These are phyloP conservation scores for Epizoanthus rinbou DNA, from an alignment of 92 coral and sea anemone species.

Conservation along the genomic window DNA sequence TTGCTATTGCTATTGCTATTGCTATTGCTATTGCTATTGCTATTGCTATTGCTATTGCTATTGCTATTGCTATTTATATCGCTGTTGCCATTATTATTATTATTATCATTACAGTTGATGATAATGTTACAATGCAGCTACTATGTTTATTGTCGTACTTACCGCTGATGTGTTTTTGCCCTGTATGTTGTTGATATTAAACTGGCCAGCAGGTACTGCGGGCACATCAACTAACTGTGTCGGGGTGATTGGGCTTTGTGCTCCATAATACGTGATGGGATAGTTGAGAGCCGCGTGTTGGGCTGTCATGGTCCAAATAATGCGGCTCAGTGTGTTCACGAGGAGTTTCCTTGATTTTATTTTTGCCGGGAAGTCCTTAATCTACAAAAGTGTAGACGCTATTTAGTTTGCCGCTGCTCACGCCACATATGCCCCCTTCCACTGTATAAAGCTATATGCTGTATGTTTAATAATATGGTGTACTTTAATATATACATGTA, in stretches of 20 bases:
- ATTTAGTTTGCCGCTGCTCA: too few species aligned
- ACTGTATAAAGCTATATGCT: too few species aligned
- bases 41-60: too few species aligned
- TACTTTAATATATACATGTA: too few species aligned
- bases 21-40: too few species aligned
- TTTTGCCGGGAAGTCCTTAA: slow-evolving; percentile 69
- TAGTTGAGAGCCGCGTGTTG: slow-evolving; percentile 85
- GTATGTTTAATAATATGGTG: too few species aligned
- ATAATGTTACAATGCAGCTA: too few species aligned
- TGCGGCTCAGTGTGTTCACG: slow-evolving; percentile 63
- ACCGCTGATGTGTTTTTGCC: slow-evolving; percentile 72
- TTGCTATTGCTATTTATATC: too few species aligned
- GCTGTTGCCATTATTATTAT: too few species aligned
- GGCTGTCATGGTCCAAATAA: slow-evolving; percentile 71
- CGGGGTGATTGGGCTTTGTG: slow-evolving; percentile 83
- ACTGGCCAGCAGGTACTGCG: slow-evolving; percentile 60
- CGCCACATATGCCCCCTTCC: neutral
- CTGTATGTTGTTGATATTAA: slow-evolving; percentile 65
- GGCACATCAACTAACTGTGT: slow-evolving; percentile 81
- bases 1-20: too few species aligned
- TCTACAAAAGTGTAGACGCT: slow-evolving; percentile 34
- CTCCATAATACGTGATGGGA: slow-evolving; percentile 71
- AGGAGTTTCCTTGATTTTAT: slow-evolving; percentile 54
- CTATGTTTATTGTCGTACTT: slow-evolving; percentile 10
- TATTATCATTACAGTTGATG: too few species aligned